phyloP scores from a whole-genome alignment of 2,888 invertebrate species.

The Cryptus armator region DNA sequence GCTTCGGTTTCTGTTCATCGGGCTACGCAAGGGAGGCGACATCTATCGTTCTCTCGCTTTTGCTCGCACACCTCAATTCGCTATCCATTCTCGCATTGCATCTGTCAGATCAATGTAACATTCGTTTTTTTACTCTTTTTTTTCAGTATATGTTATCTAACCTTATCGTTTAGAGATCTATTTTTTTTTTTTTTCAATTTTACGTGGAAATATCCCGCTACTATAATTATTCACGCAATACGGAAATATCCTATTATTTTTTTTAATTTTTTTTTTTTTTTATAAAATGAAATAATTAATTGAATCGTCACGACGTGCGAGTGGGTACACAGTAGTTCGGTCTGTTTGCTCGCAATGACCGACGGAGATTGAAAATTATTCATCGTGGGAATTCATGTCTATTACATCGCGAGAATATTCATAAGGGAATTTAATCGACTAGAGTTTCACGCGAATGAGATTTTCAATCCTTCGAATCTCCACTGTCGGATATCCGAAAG shows the following conservation, averaged over 20 bases:
- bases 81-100: conserved; percentile 24
- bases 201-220: too few species aligned
- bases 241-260: background rate
- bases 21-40: conserved; percentile 10
- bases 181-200: background rate
- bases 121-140: conserved; percentile 1
- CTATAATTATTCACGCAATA: too few species aligned
- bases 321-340: background rate
- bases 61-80: conserved; percentile 46
- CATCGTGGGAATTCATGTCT: conserved; percentile 20
- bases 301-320: background rate
- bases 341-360: conserved; percentile 27
- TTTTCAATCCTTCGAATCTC: conserved; percentile 6
- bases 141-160: background rate
- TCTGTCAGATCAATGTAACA: conserved; percentile 12
- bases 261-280: background rate
- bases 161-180: background rate
- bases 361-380: conserved; percentile 29
- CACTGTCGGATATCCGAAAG: conserved; percentile 29
- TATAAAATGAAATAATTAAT: conserved; percentile 11
- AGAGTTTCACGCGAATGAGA: conserved; percentile 14
- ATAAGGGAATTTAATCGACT: conserved; percentile 44
- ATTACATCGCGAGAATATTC: conserved; percentile 44
- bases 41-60: conserved; percentile 17
- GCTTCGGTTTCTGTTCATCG: conserved; percentile 20